Evolutionary conservation across 64 coral and sea anemone genomes (phyloP).

Genomic region (Actinia equina): DNA sequence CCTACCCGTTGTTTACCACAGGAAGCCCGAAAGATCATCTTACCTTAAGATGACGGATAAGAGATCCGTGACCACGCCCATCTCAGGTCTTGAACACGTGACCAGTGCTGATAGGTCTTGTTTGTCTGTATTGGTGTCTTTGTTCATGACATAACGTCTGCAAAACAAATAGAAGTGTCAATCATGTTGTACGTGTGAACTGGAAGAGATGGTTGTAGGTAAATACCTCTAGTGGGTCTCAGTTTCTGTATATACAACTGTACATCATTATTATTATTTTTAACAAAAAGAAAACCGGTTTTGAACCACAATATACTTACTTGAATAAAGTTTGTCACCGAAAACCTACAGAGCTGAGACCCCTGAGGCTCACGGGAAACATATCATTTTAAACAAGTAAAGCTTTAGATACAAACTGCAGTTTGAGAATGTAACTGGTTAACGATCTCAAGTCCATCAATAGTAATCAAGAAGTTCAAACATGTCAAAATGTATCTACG

Average conservation of each 20-base stretch:
- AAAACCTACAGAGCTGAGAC: background rate
- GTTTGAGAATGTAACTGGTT: no score
- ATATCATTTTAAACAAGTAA: no score
- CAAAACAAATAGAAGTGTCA: background rate
- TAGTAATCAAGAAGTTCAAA: no score
- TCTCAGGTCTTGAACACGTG: constrained; percentile 63
- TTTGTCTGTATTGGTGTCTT: constrained; percentile 52
- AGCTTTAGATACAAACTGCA: no score
- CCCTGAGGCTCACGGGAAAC: no score
- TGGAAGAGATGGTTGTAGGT: background rate
- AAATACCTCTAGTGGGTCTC: background rate
- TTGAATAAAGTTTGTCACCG: background rate
- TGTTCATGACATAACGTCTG: constrained; percentile 75
- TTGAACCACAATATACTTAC: background rate
- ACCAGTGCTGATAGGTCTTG: constrained; percentile 77
- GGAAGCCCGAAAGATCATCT: background rate
- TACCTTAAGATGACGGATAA: constrained; percentile 95
- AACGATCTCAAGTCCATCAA: no score
- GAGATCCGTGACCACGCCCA: constrained; percentile 69
- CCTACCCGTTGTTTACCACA: no score
- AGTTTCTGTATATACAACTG: no score
- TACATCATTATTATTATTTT: no score
- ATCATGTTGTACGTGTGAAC: background rate
- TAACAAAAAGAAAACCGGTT: no score
- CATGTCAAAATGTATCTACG: no score